Percentiles rank a stretch among this genome's conserved stretches.
Conservation (phyloP, 1,140 invertebrate genomes). For the Lucilia cuprina region DNA sequence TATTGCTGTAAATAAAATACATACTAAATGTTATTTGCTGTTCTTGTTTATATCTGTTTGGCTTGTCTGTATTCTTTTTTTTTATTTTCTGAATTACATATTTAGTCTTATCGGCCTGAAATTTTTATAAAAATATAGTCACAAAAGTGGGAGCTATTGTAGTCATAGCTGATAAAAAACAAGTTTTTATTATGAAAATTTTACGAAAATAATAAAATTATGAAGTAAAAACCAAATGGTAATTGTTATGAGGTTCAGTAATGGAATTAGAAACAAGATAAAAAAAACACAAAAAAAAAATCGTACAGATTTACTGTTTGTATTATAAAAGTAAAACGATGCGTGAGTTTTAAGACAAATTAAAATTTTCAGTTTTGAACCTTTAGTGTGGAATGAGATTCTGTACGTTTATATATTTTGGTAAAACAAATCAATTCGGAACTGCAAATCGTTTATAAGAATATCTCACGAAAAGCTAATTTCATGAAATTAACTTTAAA, state of each 20-base stretch:
- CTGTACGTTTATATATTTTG: too few species aligned
- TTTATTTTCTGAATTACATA: not conserved
- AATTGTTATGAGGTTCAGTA: not conserved
- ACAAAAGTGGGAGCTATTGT: not conserved
- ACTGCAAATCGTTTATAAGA: too few species aligned
- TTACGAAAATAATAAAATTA: not conserved
- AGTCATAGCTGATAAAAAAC: not conserved
- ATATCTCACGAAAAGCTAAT: too few species aligned
- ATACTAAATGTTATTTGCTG: not conserved
- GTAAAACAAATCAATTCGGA: too few species aligned
- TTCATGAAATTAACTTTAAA: too few species aligned
- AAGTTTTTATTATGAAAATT: not conserved
- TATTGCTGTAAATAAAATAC: not conserved
- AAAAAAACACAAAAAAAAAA: not conserved
- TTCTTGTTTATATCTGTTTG: not conserved
- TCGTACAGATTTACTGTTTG: too few species aligned
- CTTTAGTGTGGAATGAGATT: too few species aligned
- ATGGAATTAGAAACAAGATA: not conserved
- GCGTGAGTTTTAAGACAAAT: too few species aligned
- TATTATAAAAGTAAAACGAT: too few species aligned
- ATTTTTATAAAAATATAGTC: too few species aligned
- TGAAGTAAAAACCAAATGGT: not conserved
- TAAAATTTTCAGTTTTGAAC: too few species aligned
- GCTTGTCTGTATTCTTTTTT: not conserved
- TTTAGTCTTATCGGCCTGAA: not conserved